Base-by-base conservation (phyloP, 2,888 invertebrate species). In the Campoplex capitator region DNA sequence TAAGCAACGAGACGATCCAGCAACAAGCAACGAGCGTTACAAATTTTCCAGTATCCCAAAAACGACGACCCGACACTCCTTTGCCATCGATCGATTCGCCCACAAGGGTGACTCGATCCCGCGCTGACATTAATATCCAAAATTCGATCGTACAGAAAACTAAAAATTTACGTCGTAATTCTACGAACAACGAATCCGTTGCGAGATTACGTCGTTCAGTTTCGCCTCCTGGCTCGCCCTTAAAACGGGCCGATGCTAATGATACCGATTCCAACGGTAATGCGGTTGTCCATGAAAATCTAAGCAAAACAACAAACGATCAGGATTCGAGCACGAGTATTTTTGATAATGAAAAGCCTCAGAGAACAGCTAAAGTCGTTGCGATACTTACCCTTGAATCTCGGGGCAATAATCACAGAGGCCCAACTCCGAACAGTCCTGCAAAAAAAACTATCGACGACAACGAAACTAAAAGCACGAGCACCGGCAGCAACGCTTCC, bases 311-410 rank as follows among this genome's bases (percentile, higher is more conserved):
- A 54, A 56, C 73, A 51, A 32, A 18, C 38, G 67, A 85, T 58
- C 81, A 77, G 0, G 45, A 82, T 45, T 13, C 51, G 3, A 4
- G 51, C 0, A 38, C 87, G 9, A 83, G 87, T 7, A 45, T 28
- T 4, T 90, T 89, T 3, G 73, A 83, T 2, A 86, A 84, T 23
- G 93, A 93, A n/a, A 93, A 91, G 71, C 93, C 94, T 0, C 94
- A 94, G 67, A 90, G 94, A 58, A 94, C 94, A 0, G 94, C 94
- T 0, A 94, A 94, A 73, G 94, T 93, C 18, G 93, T 94, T 0
- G 94, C 94, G 1, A 93, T 93, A 65, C 89, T 94, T 0, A 93
- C 90, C 23, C 76, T 94, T 3, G 94, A 94, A 56, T 92, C 93
- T 23, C 85, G 88, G 1, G 85, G 85, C 48, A 90, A 85, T 76